Conservation (phyloP, 2,888 invertebrate genomes). For the Metacarcinus magister region DNA sequence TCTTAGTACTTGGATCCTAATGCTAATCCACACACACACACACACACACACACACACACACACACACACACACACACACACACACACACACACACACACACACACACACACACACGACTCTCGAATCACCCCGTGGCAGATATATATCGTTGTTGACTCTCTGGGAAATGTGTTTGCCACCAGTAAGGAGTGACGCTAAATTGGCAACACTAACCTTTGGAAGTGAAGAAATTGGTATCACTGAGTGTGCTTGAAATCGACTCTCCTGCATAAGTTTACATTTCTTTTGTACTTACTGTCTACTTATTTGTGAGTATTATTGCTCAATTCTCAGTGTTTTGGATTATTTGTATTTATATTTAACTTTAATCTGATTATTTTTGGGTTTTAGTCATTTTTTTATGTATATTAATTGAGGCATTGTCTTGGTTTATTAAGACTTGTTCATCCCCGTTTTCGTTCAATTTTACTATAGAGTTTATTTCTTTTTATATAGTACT, state of each 20-base stretch:
- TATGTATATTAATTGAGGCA: no score
- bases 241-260: background rate
- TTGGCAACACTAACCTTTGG: background rate
- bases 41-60: conserved; percentile 19
- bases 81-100: conserved; percentile 26
- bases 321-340: background rate
- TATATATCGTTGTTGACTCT: conserved; percentile 10
- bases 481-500: no score
- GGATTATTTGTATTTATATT: background rate
- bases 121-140: background rate
- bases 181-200: conserved; percentile 9
- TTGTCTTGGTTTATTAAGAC: no score
- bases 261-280: background rate
- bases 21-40: background rate
- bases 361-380: background rate
- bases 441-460: no score
- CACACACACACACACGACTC: background rate
- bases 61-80: background rate
- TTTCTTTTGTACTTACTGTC: background rate
- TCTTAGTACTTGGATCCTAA: background rate
- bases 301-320: background rate
- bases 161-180: background rate
- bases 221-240: conserved; percentile 17
- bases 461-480: no score
- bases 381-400: no score